These are phyloP conservation scores for Cantharis nigra DNA, from an alignment of 2,888 invertebrate genomes.

Conservation along the genomic window DNA sequence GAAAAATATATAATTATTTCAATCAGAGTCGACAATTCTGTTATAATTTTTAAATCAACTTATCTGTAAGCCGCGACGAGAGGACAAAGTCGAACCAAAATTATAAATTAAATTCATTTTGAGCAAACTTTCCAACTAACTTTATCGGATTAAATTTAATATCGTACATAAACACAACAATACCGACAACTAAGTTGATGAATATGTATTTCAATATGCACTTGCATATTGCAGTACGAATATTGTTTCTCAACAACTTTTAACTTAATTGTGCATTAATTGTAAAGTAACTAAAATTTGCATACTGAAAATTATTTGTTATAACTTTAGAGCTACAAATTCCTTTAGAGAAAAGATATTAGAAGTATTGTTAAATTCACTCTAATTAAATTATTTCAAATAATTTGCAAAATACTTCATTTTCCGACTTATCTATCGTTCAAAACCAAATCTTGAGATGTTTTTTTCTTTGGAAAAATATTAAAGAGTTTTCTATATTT, in stretches of 20 bases:
- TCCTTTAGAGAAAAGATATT: not conserved
- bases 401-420: no score
- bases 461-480: no score
- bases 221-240: not conserved
- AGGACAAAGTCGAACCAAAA: not conserved
- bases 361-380: not conserved
- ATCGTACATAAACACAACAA: not conserved
- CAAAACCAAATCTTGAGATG: no score
- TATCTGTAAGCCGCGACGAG: no score
- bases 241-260: not conserved
- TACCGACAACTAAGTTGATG: not conserved
- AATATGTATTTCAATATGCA: conserved; percentile 2
- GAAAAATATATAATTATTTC: no score
- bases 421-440: no score
- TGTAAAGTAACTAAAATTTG: not conserved
- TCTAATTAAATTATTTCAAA: no score
- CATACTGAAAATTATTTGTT: not conserved
- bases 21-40: no score
- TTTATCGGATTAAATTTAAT: not conserved
- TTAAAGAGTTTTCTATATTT: no score
- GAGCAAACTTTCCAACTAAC: not conserved
- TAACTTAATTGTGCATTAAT: not conserved
- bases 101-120: not conserved
- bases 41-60: no score
- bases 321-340: not conserved